Evolutionary conservation across 2,797 vertebrate species (phyloP), one percentile per base, ranked within the genome.

Genomic region (Poecilia gillii): DNA sequence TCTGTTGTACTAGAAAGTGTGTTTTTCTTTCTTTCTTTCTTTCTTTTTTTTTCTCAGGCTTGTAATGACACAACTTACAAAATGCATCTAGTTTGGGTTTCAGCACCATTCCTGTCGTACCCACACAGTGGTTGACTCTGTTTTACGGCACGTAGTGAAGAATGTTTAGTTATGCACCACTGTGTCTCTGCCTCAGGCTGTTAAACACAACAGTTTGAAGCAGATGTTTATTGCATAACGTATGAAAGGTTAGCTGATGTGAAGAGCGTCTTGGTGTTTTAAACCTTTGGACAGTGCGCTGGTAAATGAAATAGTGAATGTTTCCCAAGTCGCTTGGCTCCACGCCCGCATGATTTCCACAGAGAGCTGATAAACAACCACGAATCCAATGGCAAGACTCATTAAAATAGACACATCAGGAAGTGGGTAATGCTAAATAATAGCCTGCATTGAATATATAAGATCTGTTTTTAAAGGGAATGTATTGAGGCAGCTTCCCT

Each of bases 201-300:
- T n/a, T 13, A 11, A 77, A 62, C 79, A 59, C 47, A 81, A 55
- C 8, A 0, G 41, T 78, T 80, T 77, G 16, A 87, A 85, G 74
- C 70, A 79, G 81, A 79, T 53, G 72, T 64, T 82, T 84, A 13
- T 79, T 71, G 39, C 74, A 59, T 53, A 39, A 66, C 39, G 72
- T 53, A 43, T 2, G 28, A 33, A 84, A 71, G 16, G 72, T 86
- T 86, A 64, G 25, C 72, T 70, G 66, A 47, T 73, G 33, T 49
- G 47, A 74, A 79, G 14, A 18, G 28, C 64, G 36, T 72, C 33
- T 49, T 73, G 20, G 4, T 25, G 43, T 78, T 78, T 78, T 33
- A 76, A 76, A 76, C 74, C 43, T 85, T 84, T n/a, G 76, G 53
- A 78, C 68, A 79, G 74, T 47, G 71, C 41, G 25, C 28, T 81